These are phyloP conservation scores for Ypsolopha sequella DNA, from an alignment of 2,888 invertebrate genomes.

Conservation along the genomic window DNA sequence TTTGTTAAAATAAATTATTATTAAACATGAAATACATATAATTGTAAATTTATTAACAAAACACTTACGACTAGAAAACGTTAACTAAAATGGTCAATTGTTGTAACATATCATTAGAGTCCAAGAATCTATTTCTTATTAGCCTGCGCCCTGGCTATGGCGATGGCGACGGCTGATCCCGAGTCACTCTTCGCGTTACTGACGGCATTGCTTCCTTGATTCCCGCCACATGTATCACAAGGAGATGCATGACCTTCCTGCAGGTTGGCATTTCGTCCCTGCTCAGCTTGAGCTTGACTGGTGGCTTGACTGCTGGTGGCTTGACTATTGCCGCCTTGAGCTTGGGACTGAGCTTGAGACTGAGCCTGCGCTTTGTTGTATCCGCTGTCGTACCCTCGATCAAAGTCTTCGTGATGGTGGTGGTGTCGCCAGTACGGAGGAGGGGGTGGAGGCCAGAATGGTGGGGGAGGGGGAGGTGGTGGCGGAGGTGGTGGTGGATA, in stretches of 20 bases:
- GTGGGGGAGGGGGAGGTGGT: constrained; percentile 9
- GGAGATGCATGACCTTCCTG: background rate
- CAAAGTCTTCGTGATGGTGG: constrained; percentile 11
- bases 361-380: background rate
- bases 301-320: background rate
- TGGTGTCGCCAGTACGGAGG: constrained; percentile 16
- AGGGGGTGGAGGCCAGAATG: constrained; percentile 19
- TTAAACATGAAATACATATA: too few relatives aligned
- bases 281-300: background rate
- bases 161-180: constrained; percentile 35
- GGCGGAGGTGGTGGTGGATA: constrained; percentile 5
- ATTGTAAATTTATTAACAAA: too few relatives aligned
- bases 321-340: too few relatives aligned
- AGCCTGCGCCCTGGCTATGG: constrained; percentile 25
- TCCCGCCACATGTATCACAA: constrained; percentile 5
- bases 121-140: background rate
- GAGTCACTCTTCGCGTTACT: constrained; percentile 35
- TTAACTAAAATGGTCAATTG: too few relatives aligned
- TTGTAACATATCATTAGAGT: too few relatives aligned
- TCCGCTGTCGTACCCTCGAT: constrained; percentile 6
- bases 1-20: too few relatives aligned
- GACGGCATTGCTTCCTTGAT: constrained; percentile 17
- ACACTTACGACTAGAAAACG: too few relatives aligned
- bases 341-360: background rate
- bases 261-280: background rate